Evolutionary conservation across 2,888 invertebrate species (phyloP).

Genomic region (Spialia ferax): DNA sequence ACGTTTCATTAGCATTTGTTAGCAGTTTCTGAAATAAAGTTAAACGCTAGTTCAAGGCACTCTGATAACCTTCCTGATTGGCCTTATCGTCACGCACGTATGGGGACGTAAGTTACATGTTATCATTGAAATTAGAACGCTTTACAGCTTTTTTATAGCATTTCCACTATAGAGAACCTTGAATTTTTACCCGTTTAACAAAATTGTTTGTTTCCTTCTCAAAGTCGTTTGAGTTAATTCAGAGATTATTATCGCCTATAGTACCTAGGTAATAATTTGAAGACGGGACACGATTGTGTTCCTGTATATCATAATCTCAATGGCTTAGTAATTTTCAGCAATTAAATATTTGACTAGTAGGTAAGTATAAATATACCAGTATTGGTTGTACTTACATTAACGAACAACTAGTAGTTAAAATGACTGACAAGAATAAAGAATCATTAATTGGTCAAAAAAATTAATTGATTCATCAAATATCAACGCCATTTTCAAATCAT

Average conservation of each 20-base stretch:
- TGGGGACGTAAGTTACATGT: slow-evolving; percentile 63
- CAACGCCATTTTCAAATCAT: not conserved
- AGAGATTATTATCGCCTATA: slow-evolving; percentile 1
- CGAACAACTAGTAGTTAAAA: too few species aligned
- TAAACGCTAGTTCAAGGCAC: slow-evolving; percentile 77
- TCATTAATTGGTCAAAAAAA: not conserved
- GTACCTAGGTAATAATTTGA: slow-evolving; percentile 17
- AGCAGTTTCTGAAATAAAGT: slow-evolving; percentile 65
- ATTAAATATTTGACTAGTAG: too few species aligned
- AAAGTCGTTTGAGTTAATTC: slow-evolving; percentile 4
- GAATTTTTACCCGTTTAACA: slow-evolving; percentile 43
- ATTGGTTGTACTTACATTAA: not conserved
- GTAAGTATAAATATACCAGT: too few species aligned
- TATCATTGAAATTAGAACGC: slow-evolving; percentile 60
- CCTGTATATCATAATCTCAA: not conserved
- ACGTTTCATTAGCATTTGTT: slow-evolving; percentile 69
- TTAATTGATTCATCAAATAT: not conserved
- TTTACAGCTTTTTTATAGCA: slow-evolving; percentile 47
- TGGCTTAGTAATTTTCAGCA: not conserved
- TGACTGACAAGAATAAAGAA: too few species aligned
- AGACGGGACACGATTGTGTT: not conserved
- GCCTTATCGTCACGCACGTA: slow-evolving; percentile 69
- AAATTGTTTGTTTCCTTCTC: slow-evolving; percentile 45
- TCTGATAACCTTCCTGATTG: slow-evolving; percentile 78
- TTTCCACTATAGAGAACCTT: slow-evolving; percentile 44